phyloP scores from a whole-genome alignment of 2,888 invertebrate species.

The Cylindroiulus punctatus region DNA sequence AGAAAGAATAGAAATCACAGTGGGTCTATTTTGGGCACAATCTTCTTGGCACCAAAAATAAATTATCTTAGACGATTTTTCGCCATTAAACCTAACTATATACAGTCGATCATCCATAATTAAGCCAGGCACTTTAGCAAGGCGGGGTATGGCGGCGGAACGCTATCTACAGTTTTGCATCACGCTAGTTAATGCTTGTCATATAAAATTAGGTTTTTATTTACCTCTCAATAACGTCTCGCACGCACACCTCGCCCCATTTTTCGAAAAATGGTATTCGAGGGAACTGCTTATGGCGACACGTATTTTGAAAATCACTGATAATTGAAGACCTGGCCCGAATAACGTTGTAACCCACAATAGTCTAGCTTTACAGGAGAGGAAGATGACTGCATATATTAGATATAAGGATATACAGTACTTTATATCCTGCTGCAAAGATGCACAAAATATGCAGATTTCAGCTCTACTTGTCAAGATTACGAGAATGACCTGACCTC shows the following conservation, averaged over 20 bases:
- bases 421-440: too few species aligned
- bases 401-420: too few species aligned
- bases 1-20: not conserved
- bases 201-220: not conserved
- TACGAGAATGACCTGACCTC: too few species aligned
- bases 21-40: not conserved
- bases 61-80: not conserved
- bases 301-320: not conserved
- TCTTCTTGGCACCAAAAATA: not conserved
- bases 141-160: not conserved
- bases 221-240: not conserved
- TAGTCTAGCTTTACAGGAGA: too few species aligned
- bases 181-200: not conserved
- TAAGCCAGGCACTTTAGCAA: conserved; percentile 24
- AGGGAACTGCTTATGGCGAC: not conserved
- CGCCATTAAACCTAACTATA: not conserved
- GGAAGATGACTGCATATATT: too few species aligned
- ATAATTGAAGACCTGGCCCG: not conserved
- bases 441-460: too few species aligned
- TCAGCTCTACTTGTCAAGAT: too few species aligned
- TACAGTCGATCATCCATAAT: not conserved
- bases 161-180: not conserved
- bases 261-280: not conserved
- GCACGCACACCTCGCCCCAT: not conserved
- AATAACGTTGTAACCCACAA: too few species aligned